Evolutionary conservation across 2,797 vertebrate species (phyloP).

Genomic region (Fratercula arctica): DNA sequence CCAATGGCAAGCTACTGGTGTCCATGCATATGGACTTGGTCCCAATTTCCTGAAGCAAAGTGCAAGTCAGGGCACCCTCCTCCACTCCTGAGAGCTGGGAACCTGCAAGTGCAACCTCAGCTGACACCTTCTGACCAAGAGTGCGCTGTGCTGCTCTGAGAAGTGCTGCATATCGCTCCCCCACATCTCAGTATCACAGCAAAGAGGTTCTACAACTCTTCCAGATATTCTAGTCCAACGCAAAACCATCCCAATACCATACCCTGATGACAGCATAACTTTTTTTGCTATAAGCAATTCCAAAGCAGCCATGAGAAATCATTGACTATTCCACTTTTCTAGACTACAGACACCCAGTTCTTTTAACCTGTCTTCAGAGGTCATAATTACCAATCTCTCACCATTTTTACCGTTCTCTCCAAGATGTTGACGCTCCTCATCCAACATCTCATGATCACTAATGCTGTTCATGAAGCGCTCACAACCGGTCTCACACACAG

Average conservation of each 20-base stretch:
- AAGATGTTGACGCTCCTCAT: neutral
- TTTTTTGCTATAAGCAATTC: neutral
- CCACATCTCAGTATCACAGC: rapidly evolving
- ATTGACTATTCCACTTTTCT: neutral
- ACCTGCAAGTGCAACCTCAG: neutral
- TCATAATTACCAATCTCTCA: neutral
- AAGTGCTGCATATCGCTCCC: neutral
- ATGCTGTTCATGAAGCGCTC: neutral
- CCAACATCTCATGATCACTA: neutral
- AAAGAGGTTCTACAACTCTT: neutral
- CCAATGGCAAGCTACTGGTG: no score
- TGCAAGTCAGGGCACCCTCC: neutral
- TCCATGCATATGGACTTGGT: no score
- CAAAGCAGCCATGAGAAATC: neutral
- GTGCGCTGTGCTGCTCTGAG: neutral
- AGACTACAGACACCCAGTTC: neutral
- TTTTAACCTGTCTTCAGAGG: neutral
- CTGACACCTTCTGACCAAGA: neutral
- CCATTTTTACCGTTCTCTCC: neutral
- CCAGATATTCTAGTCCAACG: neutral
- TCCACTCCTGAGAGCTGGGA: neutral
- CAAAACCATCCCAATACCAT: neutral
- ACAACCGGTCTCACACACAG: neutral
- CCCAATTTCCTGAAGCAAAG: neutral
- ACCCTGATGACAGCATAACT: neutral